These are phyloP conservation scores for Athalia rosae DNA, from an alignment of 2,888 invertebrate genomes.

Conservation along the genomic window DNA sequence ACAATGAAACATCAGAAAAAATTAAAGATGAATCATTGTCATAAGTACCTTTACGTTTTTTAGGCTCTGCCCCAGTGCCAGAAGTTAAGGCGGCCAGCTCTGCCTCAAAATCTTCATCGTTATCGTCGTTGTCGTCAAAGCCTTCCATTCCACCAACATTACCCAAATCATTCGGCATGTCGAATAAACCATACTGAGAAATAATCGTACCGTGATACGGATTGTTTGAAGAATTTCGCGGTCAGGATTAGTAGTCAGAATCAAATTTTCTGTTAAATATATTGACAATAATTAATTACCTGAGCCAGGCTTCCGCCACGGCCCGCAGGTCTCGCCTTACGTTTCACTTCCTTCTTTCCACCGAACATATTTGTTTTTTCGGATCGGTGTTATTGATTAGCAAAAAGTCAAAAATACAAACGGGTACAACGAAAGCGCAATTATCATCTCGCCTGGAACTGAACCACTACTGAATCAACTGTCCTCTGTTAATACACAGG, in stretches of 20 bases:
- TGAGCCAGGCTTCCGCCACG: constrained; percentile 62
- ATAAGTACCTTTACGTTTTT: constrained; percentile 65
- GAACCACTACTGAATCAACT: not conserved
- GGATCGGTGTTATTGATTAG: not conserved
- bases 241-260: constrained; percentile 14
- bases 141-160: constrained; percentile 76
- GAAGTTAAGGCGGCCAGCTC: constrained; percentile 85
- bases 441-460: not conserved
- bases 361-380: constrained; percentile 60
- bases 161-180: constrained; percentile 80
- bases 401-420: not conserved
- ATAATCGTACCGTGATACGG: not conserved
- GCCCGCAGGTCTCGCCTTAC: constrained; percentile 58
- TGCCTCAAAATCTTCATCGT: constrained; percentile 90
- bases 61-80: constrained; percentile 70
- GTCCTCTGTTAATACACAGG: too few species aligned
- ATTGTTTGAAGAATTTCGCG: not conserved
- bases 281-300: constrained; percentile 54
- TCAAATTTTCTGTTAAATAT: not conserved
- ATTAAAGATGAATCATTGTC: constrained; percentile 20
- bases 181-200: constrained; percentile 84
- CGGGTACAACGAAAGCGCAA: not conserved
- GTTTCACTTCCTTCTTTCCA: constrained; percentile 66
- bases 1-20: not conserved
- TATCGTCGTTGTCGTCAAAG: constrained; percentile 77